Evolutionary conservation across 37 sponge, comb jelly and placozoan genomes (phyloP).

Genomic region (Theonella swinhoei): DNA sequence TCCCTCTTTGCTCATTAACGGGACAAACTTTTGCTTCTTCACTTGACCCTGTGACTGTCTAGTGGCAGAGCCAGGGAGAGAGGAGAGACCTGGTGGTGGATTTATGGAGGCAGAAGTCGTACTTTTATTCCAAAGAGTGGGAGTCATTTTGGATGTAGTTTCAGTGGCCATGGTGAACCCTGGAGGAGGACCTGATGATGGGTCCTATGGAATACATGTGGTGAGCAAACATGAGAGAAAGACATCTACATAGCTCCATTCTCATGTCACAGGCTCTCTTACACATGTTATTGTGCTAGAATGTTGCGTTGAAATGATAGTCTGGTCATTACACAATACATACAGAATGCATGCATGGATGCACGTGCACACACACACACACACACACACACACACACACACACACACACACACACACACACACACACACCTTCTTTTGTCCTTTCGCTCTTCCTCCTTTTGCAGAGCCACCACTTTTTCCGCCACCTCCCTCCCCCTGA

Average conservation of each 20-base stretch:
- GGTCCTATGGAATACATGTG: too few relatives aligned
- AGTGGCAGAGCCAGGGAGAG: background rate
- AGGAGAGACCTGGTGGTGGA: background rate
- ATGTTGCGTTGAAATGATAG: too few relatives aligned
- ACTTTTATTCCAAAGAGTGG: background rate
- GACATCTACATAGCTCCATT: too few relatives aligned
- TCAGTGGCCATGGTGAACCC: background rate
- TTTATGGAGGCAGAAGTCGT: background rate
- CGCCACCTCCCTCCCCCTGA: background rate
- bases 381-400: too few relatives aligned
- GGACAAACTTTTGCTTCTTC: slow-evolving; percentile 76
- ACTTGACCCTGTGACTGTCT: background rate
- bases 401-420: too few relatives aligned
- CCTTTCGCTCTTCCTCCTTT: too few relatives aligned
- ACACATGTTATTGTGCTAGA: too few relatives aligned
- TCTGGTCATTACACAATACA: too few relatives aligned
- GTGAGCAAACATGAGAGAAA: too few relatives aligned
- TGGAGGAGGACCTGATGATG: background rate
- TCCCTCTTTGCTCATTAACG: slow-evolving; percentile 76
- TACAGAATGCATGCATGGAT: too few relatives aligned
- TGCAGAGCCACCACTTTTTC: background rate
- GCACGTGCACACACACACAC: too few relatives aligned
- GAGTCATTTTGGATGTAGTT: background rate
- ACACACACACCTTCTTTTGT: background rate
- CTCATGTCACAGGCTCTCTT: too few relatives aligned